phyloP scores from a whole-genome alignment of 2,888 invertebrate genomes.

The Melipona bicolor region DNA sequence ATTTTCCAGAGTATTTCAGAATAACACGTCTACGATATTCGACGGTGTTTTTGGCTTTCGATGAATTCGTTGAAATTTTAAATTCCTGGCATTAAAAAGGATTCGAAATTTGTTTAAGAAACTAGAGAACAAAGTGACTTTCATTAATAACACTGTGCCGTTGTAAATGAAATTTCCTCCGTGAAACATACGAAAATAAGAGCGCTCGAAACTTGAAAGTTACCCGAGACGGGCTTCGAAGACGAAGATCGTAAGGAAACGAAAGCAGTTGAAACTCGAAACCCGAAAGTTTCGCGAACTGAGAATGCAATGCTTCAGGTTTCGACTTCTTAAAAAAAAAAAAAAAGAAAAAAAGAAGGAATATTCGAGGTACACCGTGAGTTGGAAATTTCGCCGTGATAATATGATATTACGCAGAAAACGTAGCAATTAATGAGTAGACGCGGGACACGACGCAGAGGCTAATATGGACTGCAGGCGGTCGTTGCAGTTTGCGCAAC shows the following conservation, averaged over 20 bases:
- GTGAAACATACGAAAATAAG: background rate
- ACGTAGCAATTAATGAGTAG: slow-evolving; percentile 50
- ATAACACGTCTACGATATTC: background rate
- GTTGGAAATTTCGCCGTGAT: slow-evolving; percentile 8
- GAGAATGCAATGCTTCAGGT: background rate
- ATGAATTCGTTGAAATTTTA: no score
- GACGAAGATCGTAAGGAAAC: no score
- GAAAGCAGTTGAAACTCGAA: no score
- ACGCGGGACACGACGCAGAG: slow-evolving; percentile 28
- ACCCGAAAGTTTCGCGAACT: no score
- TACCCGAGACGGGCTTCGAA: background rate
- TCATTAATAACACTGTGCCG: no score
- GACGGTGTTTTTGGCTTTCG: no score
- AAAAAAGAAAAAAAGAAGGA: no score
- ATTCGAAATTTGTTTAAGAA: no score
- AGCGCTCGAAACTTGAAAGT: background rate
- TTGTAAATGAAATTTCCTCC: no score
- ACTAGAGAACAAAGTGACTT: no score
- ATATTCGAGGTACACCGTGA: slow-evolving; percentile 1
- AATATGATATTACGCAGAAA: slow-evolving; percentile 46
- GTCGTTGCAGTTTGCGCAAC: slow-evolving; percentile 67
- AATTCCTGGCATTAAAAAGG: no score
- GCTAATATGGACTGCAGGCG: slow-evolving; percentile 69
- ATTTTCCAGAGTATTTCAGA: background rate
- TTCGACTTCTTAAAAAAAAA: no score